Percentiles rank a stretch among this genome's conserved stretches.
Conservation (phyloP, 2,797 vertebrate species). For the Enteromius unitaeniatus region DNA sequence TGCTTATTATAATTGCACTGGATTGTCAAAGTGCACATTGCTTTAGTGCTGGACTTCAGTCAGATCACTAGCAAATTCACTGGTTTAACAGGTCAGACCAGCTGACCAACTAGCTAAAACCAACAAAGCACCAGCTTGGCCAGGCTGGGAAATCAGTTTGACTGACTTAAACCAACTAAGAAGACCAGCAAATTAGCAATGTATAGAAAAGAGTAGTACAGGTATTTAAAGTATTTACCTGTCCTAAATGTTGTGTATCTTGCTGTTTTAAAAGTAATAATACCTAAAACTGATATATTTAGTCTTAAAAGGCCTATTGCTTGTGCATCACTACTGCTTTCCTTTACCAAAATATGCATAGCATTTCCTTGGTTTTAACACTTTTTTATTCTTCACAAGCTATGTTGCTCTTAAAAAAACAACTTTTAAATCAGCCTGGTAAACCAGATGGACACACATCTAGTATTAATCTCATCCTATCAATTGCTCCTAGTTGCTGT, state of each 20-base stretch:
- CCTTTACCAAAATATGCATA: background rate
- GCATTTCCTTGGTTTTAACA: background rate
- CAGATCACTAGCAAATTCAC: background rate
- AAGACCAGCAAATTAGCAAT: background rate
- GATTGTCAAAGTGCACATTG: background rate
- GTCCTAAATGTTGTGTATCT: background rate
- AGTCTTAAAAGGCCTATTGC: background rate
- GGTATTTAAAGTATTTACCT: background rate
- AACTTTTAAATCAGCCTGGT: background rate
- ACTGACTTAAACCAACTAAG: background rate
- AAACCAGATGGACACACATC: background rate
- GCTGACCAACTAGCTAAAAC: background rate
- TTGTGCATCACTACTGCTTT: background rate
- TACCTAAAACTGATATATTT: background rate
- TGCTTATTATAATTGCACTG: conserved; percentile 17
- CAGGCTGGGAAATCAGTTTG: background rate
- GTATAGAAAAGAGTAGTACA: background rate
- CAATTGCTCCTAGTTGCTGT: background rate
- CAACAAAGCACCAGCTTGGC: background rate
- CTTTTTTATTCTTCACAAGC: background rate
- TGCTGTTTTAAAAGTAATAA: background rate
- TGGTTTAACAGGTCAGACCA: background rate
- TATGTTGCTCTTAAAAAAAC: background rate
- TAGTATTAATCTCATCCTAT: background rate
- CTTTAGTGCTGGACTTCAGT: background rate